Conservation (phyloP, 2,113 vertebrate species). For the Petroica traversi region DNA sequence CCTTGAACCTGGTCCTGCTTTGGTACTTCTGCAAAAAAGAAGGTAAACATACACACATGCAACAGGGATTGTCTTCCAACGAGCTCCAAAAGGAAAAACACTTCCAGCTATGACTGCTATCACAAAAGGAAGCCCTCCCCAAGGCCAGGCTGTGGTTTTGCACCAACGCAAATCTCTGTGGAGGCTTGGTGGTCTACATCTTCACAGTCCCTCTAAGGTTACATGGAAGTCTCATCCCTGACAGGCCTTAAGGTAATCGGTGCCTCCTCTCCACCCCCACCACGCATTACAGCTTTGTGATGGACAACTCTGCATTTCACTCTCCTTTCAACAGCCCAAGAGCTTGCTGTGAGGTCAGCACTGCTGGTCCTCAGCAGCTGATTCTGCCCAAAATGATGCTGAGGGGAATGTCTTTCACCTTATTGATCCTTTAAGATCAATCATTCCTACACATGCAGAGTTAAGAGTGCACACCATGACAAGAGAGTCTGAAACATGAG, state of each 20-base stretch:
- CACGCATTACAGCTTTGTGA: neutral
- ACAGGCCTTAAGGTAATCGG: neutral
- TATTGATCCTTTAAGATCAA: neutral
- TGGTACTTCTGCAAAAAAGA: neutral
- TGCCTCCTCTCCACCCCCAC: neutral
- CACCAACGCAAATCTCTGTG: neutral
- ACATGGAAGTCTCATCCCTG: neutral
- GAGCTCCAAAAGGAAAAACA: neutral
- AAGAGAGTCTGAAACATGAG: neutral
- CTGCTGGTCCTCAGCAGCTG: neutral
- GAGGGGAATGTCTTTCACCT: neutral
- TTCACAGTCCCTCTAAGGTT: neutral
- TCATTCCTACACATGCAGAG: neutral
- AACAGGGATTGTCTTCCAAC: neutral
- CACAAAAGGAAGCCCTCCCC: neutral
- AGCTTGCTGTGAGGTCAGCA: neutral
- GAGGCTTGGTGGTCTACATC: neutral
- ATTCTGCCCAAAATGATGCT: neutral
- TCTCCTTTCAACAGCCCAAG: neutral
- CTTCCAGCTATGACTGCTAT: neutral
- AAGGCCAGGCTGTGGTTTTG: neutral
- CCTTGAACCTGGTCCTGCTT: neutral
- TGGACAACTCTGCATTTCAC: neutral
- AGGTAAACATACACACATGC: neutral
- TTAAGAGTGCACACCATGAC: neutral